phyloP scores from a whole-genome alignment of 2,888 invertebrate genomes.

The Malthinus seriepunctatus region DNA sequence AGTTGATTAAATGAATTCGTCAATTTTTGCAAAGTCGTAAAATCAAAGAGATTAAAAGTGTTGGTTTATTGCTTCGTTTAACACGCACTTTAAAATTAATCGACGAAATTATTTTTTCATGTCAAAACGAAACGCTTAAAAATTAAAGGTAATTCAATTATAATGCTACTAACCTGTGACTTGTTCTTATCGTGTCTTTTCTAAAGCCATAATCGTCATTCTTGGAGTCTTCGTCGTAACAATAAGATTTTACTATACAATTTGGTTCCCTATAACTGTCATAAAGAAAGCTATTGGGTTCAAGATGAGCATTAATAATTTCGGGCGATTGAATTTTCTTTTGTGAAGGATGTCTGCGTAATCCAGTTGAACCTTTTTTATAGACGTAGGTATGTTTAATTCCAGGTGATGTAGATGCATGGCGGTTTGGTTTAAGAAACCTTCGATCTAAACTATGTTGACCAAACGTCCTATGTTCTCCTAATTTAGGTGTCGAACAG shows the following conservation, averaged over 20 bases:
- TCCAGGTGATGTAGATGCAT: constrained; percentile 8
- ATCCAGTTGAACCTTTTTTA: constrained; percentile 55
- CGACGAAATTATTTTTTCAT: too few species aligned
- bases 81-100: too few species aligned
- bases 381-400: constrained; percentile 33
- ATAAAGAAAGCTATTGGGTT: constrained; percentile 43
- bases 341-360: constrained; percentile 23
- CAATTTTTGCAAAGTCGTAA: too few species aligned
- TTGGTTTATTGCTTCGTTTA: too few species aligned
- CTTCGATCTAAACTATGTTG: constrained; percentile 58
- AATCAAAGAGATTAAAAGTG: too few species aligned
- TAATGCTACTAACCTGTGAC: constrained; percentile 41
- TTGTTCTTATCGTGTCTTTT: constrained; percentile 41
- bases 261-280: constrained; percentile 45
- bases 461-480: constrained; percentile 43
- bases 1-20: too few species aligned
- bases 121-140: too few species aligned
- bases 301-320: constrained; percentile 52
- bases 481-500: constrained; percentile 45
- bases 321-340: constrained; percentile 50
- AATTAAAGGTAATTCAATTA: not conserved
- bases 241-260: constrained; percentile 43
- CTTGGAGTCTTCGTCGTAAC: constrained; percentile 46
- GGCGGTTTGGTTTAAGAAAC: constrained; percentile 30
- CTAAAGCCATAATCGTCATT: constrained; percentile 50